These are phyloP conservation scores for Criorhina ranunculi DNA, from an alignment of 2,888 invertebrate genomes.

Conservation along the genomic window DNA sequence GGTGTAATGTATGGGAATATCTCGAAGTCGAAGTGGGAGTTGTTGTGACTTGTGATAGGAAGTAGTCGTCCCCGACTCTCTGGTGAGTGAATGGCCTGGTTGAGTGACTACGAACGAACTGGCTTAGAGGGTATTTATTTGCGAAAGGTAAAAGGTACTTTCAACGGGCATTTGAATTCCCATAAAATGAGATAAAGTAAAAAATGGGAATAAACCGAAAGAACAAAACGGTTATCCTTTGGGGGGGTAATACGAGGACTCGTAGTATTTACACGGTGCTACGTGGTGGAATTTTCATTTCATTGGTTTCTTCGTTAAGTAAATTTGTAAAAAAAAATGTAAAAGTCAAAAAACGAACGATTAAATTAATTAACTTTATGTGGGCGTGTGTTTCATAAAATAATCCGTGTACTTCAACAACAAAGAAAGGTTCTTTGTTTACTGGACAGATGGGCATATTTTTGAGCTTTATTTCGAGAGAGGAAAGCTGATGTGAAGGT, in stretches of 20 bases:
- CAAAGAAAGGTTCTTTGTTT: not conserved
- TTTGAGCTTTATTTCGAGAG: no score
- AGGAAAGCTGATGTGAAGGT: no score
- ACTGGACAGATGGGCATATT: not conserved
- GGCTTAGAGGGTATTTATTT: conserved; percentile 60
- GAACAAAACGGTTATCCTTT: conserved; percentile 63
- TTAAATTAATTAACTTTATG: conserved; percentile 64
- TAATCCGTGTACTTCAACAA: not conserved
- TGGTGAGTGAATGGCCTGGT: conserved; percentile 38
- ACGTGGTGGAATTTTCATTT: conserved; percentile 40
- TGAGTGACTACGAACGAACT: conserved; percentile 41
- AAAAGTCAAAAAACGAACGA: conserved; percentile 29
- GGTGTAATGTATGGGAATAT: conserved; percentile 64
- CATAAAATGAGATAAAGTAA: conserved; percentile 69
- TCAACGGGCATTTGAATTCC: conserved; percentile 68
- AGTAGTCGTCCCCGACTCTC: not conserved
- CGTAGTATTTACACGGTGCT: conserved; percentile 23
- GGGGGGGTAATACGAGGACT: conserved; percentile 19
- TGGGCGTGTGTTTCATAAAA: conserved; percentile 50
- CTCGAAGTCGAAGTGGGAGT: conserved; percentile 8
- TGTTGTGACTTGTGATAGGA: conserved; percentile 60
- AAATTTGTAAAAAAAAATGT: conserved; percentile 47
- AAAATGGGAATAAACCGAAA: conserved; percentile 64
- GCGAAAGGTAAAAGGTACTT: conserved; percentile 63
- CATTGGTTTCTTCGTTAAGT: conserved; percentile 47